Base-by-base conservation (phyloP, 2,888 invertebrate genomes). In the Philereme transversata region DNA sequence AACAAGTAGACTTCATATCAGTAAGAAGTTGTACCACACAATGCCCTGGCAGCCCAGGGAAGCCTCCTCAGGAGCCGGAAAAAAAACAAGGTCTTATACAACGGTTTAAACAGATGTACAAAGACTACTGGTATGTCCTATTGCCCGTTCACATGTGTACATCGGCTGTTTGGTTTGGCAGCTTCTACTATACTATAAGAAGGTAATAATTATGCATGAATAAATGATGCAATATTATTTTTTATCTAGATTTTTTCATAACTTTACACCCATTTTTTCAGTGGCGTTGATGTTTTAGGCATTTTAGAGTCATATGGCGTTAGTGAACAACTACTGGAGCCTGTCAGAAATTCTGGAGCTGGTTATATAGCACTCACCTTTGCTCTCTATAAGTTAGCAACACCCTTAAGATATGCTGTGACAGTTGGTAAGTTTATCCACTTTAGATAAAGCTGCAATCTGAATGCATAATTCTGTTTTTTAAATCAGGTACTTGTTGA, bases 101-200 rank as follows among this genome's bases (percentile, higher is more conserved):
- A 40, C 65, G 57, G 77, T 98, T 99, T 86, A 98, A 98, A 84
- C 93, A 96, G 78, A 97, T 99, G 96, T 97, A 97, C 81, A 96
- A 96, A 82, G 96, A 98, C 81, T 99, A 99, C 88, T 99, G 99
- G 97, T 98, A 99, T 88, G 97, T 99, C 57, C 90, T 99, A 60
- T 93, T 99, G 60, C 99, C 98, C 4, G 99, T 99, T 4, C 99
- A 99, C 88, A 79, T 97, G 51, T 94, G 95, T 11, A 98, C 98
- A 7, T 99, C 99, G 3, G 90, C 95, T 40, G 93, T 96, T 58
- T 99, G 99, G 99, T 95, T 97, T 84, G 96, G 96, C 10, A 91
- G 95, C 22, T 98, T 98, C 87, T 99, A 98, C 88, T 96, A 96
- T 79, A 87, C 96, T 73, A 96, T 97, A 7, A 94, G 95, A 86